Percentiles rank a stretch among this genome's conserved stretches.
Conservation (phyloP, 2,797 vertebrate genomes). For the Picus viridis region DNA sequence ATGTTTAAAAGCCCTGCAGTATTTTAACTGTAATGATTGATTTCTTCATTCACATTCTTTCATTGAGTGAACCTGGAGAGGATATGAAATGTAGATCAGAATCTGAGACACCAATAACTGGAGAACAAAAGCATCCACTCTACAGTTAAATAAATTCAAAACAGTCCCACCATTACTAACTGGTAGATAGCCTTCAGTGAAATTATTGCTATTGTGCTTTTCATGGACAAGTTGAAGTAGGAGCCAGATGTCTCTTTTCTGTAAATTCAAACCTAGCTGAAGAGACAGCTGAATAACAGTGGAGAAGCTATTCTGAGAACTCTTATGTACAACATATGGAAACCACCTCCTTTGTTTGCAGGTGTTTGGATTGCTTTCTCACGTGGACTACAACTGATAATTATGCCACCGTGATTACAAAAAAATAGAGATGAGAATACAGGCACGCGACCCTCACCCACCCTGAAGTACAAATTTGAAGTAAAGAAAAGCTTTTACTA, state of each 20-base stretch:
- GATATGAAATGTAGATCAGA: neutral
- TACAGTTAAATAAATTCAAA: slow-evolving; percentile 1
- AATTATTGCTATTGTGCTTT: slow-evolving; percentile 54
- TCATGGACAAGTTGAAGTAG: slow-evolving; percentile 34
- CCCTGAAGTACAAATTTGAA: neutral
- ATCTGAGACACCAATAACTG: neutral
- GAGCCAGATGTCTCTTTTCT: slow-evolving; percentile 60
- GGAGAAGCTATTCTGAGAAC: slow-evolving; percentile 38
- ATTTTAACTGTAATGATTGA: neutral
- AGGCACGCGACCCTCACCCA: neutral
- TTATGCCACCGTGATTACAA: neutral
- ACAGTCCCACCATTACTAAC: neutral
- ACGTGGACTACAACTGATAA: neutral
- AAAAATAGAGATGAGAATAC: neutral
- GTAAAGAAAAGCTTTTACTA: neutral
- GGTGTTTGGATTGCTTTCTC: slow-evolving; percentile 37
- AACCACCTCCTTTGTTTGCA: slow-evolving; percentile 20
- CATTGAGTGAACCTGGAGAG: neutral
- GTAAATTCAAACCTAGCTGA: slow-evolving; percentile 42
- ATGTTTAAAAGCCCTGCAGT: neutral
- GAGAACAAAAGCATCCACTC: neutral
- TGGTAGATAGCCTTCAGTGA: neutral
- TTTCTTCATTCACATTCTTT: neutral
- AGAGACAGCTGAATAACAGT: slow-evolving; percentile 27
- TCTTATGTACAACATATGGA: neutral